Evolutionary conservation across 2,113 vertebrate genomes (phyloP), one percentile per base, ranked within the genome.

Genomic region (Hipposideros armiger): DNA sequence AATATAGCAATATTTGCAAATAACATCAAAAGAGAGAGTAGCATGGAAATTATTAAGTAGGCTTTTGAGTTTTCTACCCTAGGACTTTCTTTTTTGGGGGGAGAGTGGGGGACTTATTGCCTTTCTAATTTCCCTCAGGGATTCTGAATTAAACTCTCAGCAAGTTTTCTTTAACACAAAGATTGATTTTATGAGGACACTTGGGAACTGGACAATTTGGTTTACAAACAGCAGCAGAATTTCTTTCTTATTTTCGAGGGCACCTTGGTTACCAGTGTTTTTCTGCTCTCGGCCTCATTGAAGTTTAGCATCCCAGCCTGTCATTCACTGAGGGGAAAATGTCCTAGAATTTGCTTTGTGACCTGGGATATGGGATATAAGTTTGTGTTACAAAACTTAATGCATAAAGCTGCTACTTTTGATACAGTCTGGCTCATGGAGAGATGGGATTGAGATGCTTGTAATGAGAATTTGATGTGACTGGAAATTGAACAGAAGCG

Each of bases 401-500:
- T 96, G 93, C 86, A 91, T 64, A 87, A 91, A 94, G 87, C 86
- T 77, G 82, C 78, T 97, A 11, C 93, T 91, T 93, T 60, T 96
- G 97, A 80, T 83, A 54, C 30, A 94, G 64, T 60, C 58, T 73
- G 26, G 2, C 88, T 96, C 87, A 40, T 96, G 82, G 86, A 78
- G 91, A 94, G 90, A 95, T 96, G 66, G 92, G 67, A 50, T 97
- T 85, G 95, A 11, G 0, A 62, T 96, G 86, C 82, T 95, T 94
- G 32, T 95, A 73, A 93, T 98, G 95, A 97, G 96, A 90, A 97
- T 80, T 50, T 95, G 77, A 92, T 98, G 47, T 81, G 87, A 90
- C 40, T 91, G 82, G 81, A 97, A 97, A 89, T 36, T 90, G 85
- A 95, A 97, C 91, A 97, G n/a, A 81, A 90, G 13, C 90, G 97